Evolutionary conservation across 2,888 invertebrate species (phyloP), one percentile per base, ranked within the genome.

Genomic region (Polyploca ridens): DNA sequence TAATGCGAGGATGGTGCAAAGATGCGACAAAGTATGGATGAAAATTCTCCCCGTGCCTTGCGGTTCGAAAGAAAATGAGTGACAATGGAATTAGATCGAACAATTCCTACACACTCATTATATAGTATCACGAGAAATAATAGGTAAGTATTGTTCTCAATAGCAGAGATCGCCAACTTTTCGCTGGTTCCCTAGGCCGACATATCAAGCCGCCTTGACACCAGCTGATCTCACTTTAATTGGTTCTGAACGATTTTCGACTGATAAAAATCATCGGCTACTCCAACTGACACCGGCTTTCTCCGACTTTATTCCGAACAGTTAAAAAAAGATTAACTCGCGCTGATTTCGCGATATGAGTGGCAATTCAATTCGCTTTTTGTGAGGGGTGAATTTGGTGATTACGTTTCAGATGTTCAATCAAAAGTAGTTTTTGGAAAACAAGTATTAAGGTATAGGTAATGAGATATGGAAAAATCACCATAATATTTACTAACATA

Each of bases 151-250:
- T 27, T 27, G 27, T 27, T 27, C 2, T 27, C 27, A 27, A 27
- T 27, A 27, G 27, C 27, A 27, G 10, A 38, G 38, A 8, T 10
- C 38, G 75, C 78, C 33, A 3, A 46, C 75, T 69, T 5, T 41
- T 41, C 13, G 13, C 41, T 13, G 13, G 3, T 41, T 41, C 74
- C 64, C n/a, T 74, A 73, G 85, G 83, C 79, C 66, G 35, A 74
- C 74, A 11, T 71, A 64, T 72, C 76, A 76, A 73, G 67, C 59
- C 65, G 68, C 66, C 77, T 74, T 81, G 79, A 79, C 78, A 82
- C 69, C 68, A 64, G 71, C 66, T 81, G 79, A 86, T 84, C 82
- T 82, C 78, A 70, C 73, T 83, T 83, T 87, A 87, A 87, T 86
- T 85, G 81, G 82, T 82, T 83, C 72, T 71, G 71, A 79, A 73